Base-by-base conservation (phyloP, 2,797 vertebrate genomes). In the Clarias laeviceps region DNA sequence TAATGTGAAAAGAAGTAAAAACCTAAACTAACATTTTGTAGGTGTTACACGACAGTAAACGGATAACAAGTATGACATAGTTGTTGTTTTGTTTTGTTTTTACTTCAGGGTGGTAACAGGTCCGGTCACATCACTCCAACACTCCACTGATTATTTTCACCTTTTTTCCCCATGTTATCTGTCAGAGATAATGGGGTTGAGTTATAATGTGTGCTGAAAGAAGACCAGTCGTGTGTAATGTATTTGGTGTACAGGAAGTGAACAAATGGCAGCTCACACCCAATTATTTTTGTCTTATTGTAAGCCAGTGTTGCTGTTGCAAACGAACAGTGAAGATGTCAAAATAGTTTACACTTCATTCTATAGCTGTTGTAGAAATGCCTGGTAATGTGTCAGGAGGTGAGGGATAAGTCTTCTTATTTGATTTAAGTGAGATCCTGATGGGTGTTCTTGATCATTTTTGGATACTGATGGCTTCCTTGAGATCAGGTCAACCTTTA, bases 221-320 rank as follows among this genome's bases (percentile, higher is more conserved):
- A 65, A 80, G 37, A 45, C 24, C 1, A 5, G 15, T 65, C 34
- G 20, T 5, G 0, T n/a, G 17, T 65, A 15, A 50, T 65, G 37
- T 4, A 27, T 80, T 65, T 65, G 7, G 37, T 45, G 24, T 64
- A 18, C 8, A 27, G 61, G 40, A 64, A 80, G 57, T 29, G 5
- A 64, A 80, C 59, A 45, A 24, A 80, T 27, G 24, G 57, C 34
- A 64, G 24, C 24, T 80, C 77, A 80, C 59, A 27, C 34, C 59
- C 74, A 59, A 11, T 20, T 64, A 45, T 62, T 77, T 77, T 14
- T 59, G 29, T 59, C 56, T 29, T 76, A 29, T 56, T 76, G 45
- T 27, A 18, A 74, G 72, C 45, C 6, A 17, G 15, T 18, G 6
- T 29, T 29, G n/a, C 45, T 45, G 40, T 12, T 5, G 4, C 22